Evolutionary conservation across 2,888 invertebrate species (phyloP).

Genomic region (Anthophora plumipes): DNA sequence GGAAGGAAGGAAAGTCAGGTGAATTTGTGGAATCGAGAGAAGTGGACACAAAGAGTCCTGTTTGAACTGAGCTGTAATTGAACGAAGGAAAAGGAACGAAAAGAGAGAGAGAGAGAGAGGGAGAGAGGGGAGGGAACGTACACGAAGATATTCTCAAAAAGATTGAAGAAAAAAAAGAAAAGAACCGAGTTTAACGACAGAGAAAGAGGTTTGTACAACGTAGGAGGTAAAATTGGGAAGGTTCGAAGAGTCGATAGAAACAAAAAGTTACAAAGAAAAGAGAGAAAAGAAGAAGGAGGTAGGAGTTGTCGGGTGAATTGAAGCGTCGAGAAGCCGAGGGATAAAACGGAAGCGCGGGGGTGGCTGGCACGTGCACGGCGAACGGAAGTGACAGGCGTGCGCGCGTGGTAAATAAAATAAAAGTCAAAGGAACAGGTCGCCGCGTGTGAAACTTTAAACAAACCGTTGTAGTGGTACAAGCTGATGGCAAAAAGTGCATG

Average conservation of each 20-base stretch:
- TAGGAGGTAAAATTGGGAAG: neutral
- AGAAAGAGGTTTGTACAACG: neutral
- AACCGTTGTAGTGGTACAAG: too few species aligned
- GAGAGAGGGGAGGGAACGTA: neutral
- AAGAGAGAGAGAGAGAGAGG: neutral
- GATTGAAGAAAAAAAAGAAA: too few species aligned
- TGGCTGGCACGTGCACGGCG: neutral
- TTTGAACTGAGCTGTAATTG: neutral
- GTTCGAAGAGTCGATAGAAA: neutral
- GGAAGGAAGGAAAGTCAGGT: too few species aligned
- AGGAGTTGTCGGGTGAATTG: neutral
- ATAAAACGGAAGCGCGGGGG: neutral
- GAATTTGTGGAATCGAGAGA: neutral
- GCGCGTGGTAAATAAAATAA: constrained; percentile 1
- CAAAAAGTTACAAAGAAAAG: too few species aligned
- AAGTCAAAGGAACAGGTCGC: constrained; percentile 18
- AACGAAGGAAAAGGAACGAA: neutral
- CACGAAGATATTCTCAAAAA: neutral
- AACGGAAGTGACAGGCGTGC: constrained; percentile 1
- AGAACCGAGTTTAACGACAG: too few species aligned
- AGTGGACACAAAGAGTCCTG: too few species aligned
- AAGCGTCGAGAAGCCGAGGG: neutral
- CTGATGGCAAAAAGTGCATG: neutral
- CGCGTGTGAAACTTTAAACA: neutral
- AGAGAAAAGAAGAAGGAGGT: neutral